A percentile compares a stretch with the other conserved stretches of the same genome.
These are phyloP conservation scores for Shinisaurus crocodilurus DNA, from an alignment of 2,113 vertebrate genomes.

Conservation along the genomic window DNA sequence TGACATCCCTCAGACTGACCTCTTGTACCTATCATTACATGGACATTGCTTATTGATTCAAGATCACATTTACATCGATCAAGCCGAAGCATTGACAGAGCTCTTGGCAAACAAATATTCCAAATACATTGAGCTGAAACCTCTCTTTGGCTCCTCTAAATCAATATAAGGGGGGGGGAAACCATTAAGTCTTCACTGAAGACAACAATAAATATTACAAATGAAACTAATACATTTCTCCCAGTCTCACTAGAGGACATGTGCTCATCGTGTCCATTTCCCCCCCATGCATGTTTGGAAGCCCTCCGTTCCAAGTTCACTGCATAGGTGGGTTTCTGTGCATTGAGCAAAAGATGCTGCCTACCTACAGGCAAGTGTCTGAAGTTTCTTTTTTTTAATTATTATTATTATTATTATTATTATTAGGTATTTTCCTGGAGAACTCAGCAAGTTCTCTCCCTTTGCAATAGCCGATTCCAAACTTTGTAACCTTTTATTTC, in stretches of 20 bases:
- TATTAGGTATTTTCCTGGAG: background rate
- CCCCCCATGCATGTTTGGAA: slow-evolving; percentile 73
- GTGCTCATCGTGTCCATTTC: slow-evolving; percentile 74
- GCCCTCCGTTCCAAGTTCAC: slow-evolving; percentile 69
- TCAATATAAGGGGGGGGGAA: slow-evolving; percentile 69
- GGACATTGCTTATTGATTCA: slow-evolving; percentile 59
- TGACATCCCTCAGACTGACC: slow-evolving; percentile 60
- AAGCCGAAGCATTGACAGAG: slow-evolving; percentile 67
- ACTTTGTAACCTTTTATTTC: slow-evolving; percentile 73
- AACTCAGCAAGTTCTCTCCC: slow-evolving; percentile 61
- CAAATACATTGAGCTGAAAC: slow-evolving; percentile 84
- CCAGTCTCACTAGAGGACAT: slow-evolving; percentile 63
- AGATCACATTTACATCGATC: slow-evolving; percentile 81
- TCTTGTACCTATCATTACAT: slow-evolving; percentile 74
- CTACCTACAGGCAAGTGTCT: slow-evolving; percentile 59
- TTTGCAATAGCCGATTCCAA: slow-evolving; percentile 75
- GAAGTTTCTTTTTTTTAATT: slow-evolving; percentile 40
- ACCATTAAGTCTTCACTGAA: slow-evolving; percentile 94
- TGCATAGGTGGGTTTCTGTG: slow-evolving; percentile 57
- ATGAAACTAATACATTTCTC: slow-evolving; percentile 63
- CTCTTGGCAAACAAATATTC: slow-evolving; percentile 81
- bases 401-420: too few relatives aligned
- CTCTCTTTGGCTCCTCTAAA: slow-evolving; percentile 83
- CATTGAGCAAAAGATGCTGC: slow-evolving; percentile 56
- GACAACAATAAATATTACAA: slow-evolving; percentile 77